Conservation (phyloP, 2,797 vertebrate species). For the Nannoperca obscura region DNA sequence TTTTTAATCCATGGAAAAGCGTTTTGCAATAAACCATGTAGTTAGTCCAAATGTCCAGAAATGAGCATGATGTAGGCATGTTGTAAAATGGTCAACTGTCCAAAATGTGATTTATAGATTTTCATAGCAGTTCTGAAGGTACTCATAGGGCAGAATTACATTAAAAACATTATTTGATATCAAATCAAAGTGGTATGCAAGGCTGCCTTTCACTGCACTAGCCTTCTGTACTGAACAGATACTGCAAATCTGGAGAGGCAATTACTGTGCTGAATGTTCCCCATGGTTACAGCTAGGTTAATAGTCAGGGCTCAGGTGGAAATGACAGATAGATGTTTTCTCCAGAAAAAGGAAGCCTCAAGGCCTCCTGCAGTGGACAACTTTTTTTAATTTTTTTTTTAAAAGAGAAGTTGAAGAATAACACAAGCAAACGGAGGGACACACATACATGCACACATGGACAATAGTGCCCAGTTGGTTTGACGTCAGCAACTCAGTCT, state of each 20-base stretch:
- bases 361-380: constrained; percentile 62
- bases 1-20: constrained; percentile 62
- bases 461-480: constrained; percentile 60
- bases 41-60: constrained; percentile 13
- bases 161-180: constrained; percentile 6
- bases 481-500: constrained; percentile 70
- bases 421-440: constrained; percentile 43
- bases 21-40: constrained; percentile 30
- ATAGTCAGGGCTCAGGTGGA: constrained; percentile 62
- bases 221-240: constrained; percentile 24
- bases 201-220: constrained; percentile 23
- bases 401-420: constrained; percentile 46
- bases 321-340: constrained; percentile 56
- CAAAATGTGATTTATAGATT: background rate
- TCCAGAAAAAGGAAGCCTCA: constrained; percentile 53
- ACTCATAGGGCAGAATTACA: background rate
- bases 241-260: constrained; percentile 49
- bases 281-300: constrained; percentile 66
- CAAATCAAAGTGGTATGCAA: constrained; percentile 26
- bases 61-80: constrained; percentile 1
- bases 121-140: background rate
- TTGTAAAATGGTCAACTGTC: background rate
- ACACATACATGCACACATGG: constrained; percentile 23
- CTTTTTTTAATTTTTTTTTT: constrained; percentile 21
- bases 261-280: constrained; percentile 55